Conservation (phyloP, 2,888 invertebrate genomes). For the Coleophora flavipennella region DNA sequence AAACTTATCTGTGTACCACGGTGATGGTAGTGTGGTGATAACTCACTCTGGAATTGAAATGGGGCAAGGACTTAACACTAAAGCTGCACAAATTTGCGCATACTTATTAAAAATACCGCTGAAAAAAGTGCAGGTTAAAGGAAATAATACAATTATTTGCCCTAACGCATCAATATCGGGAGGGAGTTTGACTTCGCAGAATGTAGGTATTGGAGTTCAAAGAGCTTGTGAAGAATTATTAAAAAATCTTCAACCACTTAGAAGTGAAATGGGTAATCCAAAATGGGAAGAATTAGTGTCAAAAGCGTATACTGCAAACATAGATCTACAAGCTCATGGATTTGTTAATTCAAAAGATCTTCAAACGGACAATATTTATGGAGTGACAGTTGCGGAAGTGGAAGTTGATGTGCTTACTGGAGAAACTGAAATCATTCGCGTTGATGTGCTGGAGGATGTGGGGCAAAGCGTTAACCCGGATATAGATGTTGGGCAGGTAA, state of each 20-base stretch:
- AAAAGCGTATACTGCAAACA: constrained; percentile 53
- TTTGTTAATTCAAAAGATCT: constrained; percentile 56
- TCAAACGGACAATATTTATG: constrained; percentile 71
- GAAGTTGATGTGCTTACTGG: constrained; percentile 86
- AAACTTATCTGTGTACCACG: constrained; percentile 75
- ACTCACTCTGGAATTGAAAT: constrained; percentile 78
- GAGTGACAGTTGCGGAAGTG: constrained; percentile 76
- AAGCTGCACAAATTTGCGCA: constrained; percentile 80
- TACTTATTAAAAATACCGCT: constrained; percentile 76
- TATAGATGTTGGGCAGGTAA: constrained; percentile 79
- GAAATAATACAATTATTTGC: constrained; percentile 61
- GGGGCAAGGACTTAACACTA: constrained; percentile 85
- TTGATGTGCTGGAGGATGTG: constrained; percentile 79
- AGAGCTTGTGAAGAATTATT: constrained; percentile 31
- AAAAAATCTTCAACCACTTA: constrained; percentile 45
- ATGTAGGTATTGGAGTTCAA: constrained; percentile 32
- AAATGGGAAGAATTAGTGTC: constrained; percentile 72
- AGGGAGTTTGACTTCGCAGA: constrained; percentile 69
- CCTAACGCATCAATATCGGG: constrained; percentile 74
- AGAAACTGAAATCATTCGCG: constrained; percentile 74
- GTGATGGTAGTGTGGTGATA: constrained; percentile 77
- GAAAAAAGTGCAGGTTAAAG: constrained; percentile 72
- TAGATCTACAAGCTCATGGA: constrained; percentile 68
- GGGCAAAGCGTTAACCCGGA: constrained; percentile 79
- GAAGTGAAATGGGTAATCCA: constrained; percentile 51